Base-by-base conservation (phyloP, 2,113 vertebrate species). In the Ibidorhyncha struthersii region DNA sequence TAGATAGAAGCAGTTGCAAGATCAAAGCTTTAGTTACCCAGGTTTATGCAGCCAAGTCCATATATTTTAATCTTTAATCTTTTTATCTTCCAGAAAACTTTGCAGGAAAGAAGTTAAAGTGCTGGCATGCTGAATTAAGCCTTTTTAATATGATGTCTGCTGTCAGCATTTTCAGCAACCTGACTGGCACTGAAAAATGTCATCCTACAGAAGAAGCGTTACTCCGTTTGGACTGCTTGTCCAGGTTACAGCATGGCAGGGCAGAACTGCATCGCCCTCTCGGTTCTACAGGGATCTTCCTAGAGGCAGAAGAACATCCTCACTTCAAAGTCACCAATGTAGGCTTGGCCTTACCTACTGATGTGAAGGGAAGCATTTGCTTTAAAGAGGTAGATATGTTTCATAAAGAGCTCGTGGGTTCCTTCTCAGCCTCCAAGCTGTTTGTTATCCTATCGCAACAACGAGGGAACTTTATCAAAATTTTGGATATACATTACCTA, bases 291-390 rank as follows among this genome's bases (percentile, higher is more conserved):
- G 32, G 49, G 66, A 56, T 30, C 22, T 56, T 67, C 52, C 66
- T 10, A 40, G n/a, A 55, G 29, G 47, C 53, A 70, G 47, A 53
- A 67, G 13, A n/a, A 41, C 20, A 16, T 19, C 27, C 40, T 62
- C 23, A 10, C n/a, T 41, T 52, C 3, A 1, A 58, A 61, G 41
- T 47, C n/a, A 47, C 19, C 25, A 36, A 21, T 1, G 1, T 2
- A 34, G n/a, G 21, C 22, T 65, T 56, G 56, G 21, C n/a, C 29
- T 59, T 40, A 55, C 8, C 14, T 76, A 13, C 12, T 72, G 32
- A 38, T n/a, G 12, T 29, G 69, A 59, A 74, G 26, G 30, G 29
- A 67, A 69, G 36, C 12, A 27, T 36, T 82, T 76, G 10, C 9
- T 69, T 65, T 65, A 5, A 41, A 69, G 53, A n/a, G 5, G 12